Evolutionary conservation across 1,140 invertebrate species (phyloP).

Genomic region (Macrosteles quadrilineatus): DNA sequence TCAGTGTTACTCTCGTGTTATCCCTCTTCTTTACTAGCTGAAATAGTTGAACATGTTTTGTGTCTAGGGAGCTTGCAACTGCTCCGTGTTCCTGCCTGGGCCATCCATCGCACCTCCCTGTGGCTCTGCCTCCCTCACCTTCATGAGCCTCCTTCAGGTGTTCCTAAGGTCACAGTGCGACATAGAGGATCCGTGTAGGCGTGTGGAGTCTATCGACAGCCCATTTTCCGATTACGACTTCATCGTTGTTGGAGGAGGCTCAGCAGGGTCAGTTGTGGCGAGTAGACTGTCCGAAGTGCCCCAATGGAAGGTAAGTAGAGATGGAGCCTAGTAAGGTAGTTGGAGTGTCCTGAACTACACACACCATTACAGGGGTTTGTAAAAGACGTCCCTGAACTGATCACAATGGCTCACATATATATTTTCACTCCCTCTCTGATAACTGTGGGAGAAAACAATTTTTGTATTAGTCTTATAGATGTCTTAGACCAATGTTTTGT

Average conservation of each 20-base stretch:
- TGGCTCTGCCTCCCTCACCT: not conserved
- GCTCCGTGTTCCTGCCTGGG: not conserved
- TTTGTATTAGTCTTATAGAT: too few relatives aligned
- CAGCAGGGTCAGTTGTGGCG: slow-evolving; percentile 90
- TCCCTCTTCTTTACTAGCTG: too few relatives aligned
- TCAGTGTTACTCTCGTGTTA: too few relatives aligned
- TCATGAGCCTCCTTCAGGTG: slow-evolving; percentile 54
- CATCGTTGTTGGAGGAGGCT: slow-evolving; percentile 86
- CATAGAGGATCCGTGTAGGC: slow-evolving; percentile 59
- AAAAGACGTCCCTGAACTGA: too few relatives aligned
- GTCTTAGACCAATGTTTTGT: too few relatives aligned
- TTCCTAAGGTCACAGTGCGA: slow-evolving; percentile 61
- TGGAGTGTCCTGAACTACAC: too few relatives aligned
- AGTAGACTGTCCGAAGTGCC: slow-evolving; percentile 79
- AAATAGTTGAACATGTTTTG: too few relatives aligned
- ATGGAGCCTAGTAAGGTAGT: too few relatives aligned
- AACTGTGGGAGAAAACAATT: too few relatives aligned
- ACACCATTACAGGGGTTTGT: too few relatives aligned
- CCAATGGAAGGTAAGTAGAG: not conserved
- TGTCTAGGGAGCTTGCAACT: not conserved
- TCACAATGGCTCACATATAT: too few relatives aligned
- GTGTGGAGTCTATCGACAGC: slow-evolving; percentile 68
- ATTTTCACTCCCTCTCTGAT: too few relatives aligned
- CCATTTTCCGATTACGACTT: slow-evolving; percentile 72
- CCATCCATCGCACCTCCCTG: not conserved